Evolutionary conservation across 92 coral and sea anemone species (phyloP).

Genomic region (Porites divaricata): DNA sequence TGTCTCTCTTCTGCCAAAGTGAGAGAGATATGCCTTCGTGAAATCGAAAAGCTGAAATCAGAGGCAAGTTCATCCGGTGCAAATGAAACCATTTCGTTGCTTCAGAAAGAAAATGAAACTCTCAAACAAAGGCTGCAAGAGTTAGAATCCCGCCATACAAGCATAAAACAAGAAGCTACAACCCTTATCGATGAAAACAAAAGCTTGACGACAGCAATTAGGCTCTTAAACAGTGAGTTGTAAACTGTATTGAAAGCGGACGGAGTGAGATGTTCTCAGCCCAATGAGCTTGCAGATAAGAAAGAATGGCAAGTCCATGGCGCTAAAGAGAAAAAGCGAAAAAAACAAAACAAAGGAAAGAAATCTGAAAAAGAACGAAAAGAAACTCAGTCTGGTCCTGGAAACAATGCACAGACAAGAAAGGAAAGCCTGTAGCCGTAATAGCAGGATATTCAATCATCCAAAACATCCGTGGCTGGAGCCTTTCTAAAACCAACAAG

Average conservation of each 20-base stretch:
- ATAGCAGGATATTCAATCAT: constrained; percentile 33
- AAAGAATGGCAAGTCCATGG: constrained; percentile 3
- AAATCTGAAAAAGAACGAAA: background rate
- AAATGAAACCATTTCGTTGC: constrained; percentile 2
- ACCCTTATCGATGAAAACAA: too few relatives aligned
- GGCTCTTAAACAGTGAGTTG: too few relatives aligned
- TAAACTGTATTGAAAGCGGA: too few relatives aligned
- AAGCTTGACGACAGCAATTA: too few relatives aligned
- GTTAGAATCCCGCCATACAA: constrained; percentile 7
- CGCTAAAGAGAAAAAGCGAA: constrained; percentile 2
- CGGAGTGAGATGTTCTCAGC: too few relatives aligned
- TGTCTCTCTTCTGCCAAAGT: background rate
- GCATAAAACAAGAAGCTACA: constrained; percentile 6
- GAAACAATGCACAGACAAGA: background rate
- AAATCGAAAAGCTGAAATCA: constrained; percentile 2
- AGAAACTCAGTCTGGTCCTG: too few relatives aligned
- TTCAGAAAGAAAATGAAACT: constrained; percentile 4
- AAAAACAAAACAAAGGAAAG: background rate
- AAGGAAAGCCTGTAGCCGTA: constrained; percentile 27
- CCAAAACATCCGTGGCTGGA: constrained; percentile 30
- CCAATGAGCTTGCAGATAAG: too few relatives aligned
- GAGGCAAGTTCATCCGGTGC: constrained; percentile 7
- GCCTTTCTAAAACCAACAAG: constrained; percentile 16
- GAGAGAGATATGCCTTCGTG: background rate
- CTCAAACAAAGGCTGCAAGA: constrained; percentile 8